Conservation (phyloP, 2,888 invertebrate genomes). For the Caenorhabditis virilis region DNA sequence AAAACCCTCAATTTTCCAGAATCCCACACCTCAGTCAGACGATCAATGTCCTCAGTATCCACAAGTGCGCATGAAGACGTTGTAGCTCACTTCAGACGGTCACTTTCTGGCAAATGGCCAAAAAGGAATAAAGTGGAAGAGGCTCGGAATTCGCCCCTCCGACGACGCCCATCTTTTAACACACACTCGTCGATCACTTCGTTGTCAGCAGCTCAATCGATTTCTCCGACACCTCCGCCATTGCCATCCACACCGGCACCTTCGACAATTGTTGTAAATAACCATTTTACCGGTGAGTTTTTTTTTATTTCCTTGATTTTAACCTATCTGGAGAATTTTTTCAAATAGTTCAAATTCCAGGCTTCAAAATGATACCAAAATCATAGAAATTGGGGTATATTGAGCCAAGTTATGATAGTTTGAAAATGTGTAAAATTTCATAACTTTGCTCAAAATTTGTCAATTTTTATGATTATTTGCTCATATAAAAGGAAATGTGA, state of each 20-base stretch:
- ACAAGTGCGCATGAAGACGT: slow-evolving; percentile 32
- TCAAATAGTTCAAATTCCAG: too few relatives aligned
- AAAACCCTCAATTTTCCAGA: too few relatives aligned
- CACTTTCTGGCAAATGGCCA: slow-evolving; percentile 47
- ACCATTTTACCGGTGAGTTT: slow-evolving; percentile 15
- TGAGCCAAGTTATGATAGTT: too few relatives aligned
- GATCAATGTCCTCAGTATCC: slow-evolving; percentile 36
- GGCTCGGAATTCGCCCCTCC: slow-evolving; percentile 39
- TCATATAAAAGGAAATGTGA: too few relatives aligned
- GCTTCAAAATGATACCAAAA: too few relatives aligned
- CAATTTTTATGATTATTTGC: too few relatives aligned
- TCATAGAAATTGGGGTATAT: too few relatives aligned
- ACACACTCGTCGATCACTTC: slow-evolving; percentile 37
- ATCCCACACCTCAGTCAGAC: slow-evolving; percentile 25
- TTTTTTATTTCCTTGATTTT: too few relatives aligned
- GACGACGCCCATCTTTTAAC: slow-evolving; percentile 45
- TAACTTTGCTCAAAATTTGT: too few relatives aligned
- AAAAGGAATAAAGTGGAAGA: slow-evolving; percentile 35
- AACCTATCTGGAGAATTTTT: too few relatives aligned
- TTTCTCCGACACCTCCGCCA: slow-evolving; percentile 20
- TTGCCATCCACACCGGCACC: slow-evolving; percentile 3
- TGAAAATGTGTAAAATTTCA: too few relatives aligned
- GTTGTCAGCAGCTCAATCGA: too few relatives aligned
- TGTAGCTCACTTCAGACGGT: slow-evolving; percentile 39
- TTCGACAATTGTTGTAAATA: background rate